Base-by-base conservation (phyloP, 2,113 vertebrate genomes). In the Promerops cafer region DNA sequence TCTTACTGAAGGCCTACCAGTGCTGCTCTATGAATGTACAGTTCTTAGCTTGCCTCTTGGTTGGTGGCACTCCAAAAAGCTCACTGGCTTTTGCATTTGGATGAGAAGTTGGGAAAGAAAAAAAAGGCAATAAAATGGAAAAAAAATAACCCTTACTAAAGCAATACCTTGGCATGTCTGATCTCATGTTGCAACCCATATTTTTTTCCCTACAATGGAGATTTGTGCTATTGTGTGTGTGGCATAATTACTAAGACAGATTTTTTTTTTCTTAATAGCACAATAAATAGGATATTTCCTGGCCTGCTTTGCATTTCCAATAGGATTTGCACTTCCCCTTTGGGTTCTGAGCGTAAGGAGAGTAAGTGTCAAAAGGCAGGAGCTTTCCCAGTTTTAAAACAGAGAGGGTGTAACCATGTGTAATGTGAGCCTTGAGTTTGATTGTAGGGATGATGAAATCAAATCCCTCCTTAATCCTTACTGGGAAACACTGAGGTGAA, bases 281-380 rank as follows among this genome's bases (percentile, higher is more conserved):
- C 90, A 96, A 92, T 97, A 97, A 97, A 96, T 95, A 97, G 89
- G 95, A 92, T 92, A 96, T 97, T 98, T 98, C 94, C 92, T 97
- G 95, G 79, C 94, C 93, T 93, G 56, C 53, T 86, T 89, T 95
- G 93, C 5, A 0, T 89, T 96, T 97, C 42, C 9, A 95, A 76
- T 97, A 92, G 83, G 96, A 85, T 90, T 97, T 97, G 97, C 93
- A 90, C 92, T 97, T 97, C 95, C 79, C 93, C 35, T 94, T 90
- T 96, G 93, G 96, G 79, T 90, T 92, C 83, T 79, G 45, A 61
- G 72, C 0, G 74, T 95, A 95, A 94, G 68, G 65, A 90, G 83
- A 96, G 96, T 95, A 96, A 93, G 94, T 95, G 96, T 96, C 92
- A 97, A 94, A 97, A 97, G 78, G 60, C 90, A 95, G 89, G 64